These are phyloP conservation scores for Hucho hucho DNA, from an alignment of 2,113 vertebrate genomes.

Conservation along the genomic window DNA sequence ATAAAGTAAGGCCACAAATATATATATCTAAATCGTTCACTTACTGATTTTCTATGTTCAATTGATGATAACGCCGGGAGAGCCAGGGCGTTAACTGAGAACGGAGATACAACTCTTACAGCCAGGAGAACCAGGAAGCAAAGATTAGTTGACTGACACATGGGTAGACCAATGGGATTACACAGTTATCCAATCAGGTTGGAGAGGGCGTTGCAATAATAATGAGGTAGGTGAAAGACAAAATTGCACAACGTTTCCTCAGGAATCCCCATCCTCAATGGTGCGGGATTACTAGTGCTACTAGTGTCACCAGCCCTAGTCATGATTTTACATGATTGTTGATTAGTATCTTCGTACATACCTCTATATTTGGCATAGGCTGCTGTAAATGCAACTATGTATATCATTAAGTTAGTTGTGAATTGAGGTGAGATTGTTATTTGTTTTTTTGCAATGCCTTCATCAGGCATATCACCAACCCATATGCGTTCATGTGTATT, in stretches of 20 bases:
- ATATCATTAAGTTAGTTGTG: no score
- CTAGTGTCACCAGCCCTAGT: conserved; percentile 41
- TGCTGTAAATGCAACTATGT: no score
- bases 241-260: conserved; percentile 24
- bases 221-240: conserved; percentile 23
- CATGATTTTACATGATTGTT: background rate
- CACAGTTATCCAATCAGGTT: conserved; percentile 42
- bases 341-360: background rate
- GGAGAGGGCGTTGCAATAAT: background rate
- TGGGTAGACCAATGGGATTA: conserved; percentile 37
- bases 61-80: conserved; percentile 14
- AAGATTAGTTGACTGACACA: conserved; percentile 28
- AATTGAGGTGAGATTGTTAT: no score
- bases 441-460: no score
- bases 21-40: conserved; percentile 29
- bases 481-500: no score
- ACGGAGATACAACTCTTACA: conserved; percentile 22
- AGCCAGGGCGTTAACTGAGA: conserved; percentile 20
- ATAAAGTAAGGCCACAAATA: background rate
- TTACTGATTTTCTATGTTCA: conserved; percentile 49
- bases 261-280: conserved; percentile 1
- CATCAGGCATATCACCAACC: no score
- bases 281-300: conserved; percentile 23
- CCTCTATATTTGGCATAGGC: no score
- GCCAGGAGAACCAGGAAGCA: conserved; percentile 53